A percentile compares a stretch with the other conserved stretches of the same genome.
Conservation (phyloP, 2,888 invertebrate species). For the Halictus ligatus region DNA sequence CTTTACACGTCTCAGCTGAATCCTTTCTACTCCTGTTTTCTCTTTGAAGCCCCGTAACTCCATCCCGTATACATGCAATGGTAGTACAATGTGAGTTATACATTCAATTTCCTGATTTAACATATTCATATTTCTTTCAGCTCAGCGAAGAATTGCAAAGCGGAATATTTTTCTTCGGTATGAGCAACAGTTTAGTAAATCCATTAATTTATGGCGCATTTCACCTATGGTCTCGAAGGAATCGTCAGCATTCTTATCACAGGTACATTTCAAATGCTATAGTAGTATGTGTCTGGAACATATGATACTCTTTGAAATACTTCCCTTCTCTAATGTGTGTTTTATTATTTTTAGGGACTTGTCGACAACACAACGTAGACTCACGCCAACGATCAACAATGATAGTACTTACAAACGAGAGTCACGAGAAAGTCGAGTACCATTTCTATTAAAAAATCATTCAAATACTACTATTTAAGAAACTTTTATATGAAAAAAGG, state of each 20-base stretch:
- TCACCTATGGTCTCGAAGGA: constrained; percentile 90
- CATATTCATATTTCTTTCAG: constrained; percentile 84
- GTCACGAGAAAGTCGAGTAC: constrained; percentile 40
- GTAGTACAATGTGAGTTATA: too few relatives aligned
- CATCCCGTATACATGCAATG: too few relatives aligned
- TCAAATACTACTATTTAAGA: constrained; percentile 15
- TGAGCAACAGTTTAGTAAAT: constrained; percentile 94
- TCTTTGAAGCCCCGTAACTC: too few relatives aligned
- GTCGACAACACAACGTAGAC: constrained; percentile 75
- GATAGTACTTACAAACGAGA: constrained; percentile 28
- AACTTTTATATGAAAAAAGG: neutral
- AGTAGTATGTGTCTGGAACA: neutral
- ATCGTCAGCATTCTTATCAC: constrained; percentile 74
- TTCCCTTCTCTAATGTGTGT: neutral
- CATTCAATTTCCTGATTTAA: constrained; percentile 1
- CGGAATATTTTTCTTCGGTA: constrained; percentile 93
- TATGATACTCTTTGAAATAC: neutral
- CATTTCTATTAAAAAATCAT: constrained; percentile 44
- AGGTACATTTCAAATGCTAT: constrained; percentile 67
- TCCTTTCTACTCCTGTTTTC: too few relatives aligned
- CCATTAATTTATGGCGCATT: constrained; percentile 96
- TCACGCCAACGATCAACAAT: constrained; percentile 73
- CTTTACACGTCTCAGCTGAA: too few relatives aligned
- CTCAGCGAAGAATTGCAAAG: constrained; percentile 89
- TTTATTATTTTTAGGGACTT: constrained; percentile 71